These are phyloP conservation scores for Tholera decimalis DNA, from an alignment of 2,888 invertebrate genomes.

Conservation along the genomic window DNA sequence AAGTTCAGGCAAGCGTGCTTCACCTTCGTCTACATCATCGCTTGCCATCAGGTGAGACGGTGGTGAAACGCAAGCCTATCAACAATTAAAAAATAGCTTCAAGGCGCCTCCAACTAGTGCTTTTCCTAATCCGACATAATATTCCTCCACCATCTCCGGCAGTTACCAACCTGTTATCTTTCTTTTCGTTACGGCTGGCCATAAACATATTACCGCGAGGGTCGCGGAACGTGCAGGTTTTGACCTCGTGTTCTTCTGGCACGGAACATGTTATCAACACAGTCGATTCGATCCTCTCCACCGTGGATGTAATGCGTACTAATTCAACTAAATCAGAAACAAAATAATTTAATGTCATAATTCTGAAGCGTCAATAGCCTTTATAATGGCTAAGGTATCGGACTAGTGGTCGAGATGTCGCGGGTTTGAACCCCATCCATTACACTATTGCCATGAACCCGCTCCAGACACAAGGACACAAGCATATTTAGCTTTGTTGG, in stretches of 20 bases:
- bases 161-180: constrained; percentile 65
- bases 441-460: too few species aligned
- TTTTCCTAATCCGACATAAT: neutral
- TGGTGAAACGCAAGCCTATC: too few species aligned
- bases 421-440: too few species aligned
- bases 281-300: constrained; percentile 61
- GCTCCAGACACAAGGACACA: too few species aligned
- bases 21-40: too few species aligned
- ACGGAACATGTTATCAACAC: constrained; percentile 76
- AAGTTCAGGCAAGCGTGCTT: too few species aligned
- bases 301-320: constrained; percentile 71
- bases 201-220: constrained; percentile 75
- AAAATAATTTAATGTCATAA: neutral
- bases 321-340: constrained; percentile 65
- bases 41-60: too few species aligned
- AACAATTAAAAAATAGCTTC: too few species aligned
- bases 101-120: too few species aligned
- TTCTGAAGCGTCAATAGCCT: neutral
- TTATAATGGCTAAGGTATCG: too few species aligned
- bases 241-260: constrained; percentile 63
- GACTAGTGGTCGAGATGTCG: too few species aligned
- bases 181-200: constrained; percentile 76
- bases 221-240: constrained; percentile 79
- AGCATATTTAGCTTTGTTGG: too few species aligned
- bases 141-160: neutral